Evolutionary conservation across 2,797 vertebrate genomes (phyloP).

Genomic region (Coregonus suidteri): DNA sequence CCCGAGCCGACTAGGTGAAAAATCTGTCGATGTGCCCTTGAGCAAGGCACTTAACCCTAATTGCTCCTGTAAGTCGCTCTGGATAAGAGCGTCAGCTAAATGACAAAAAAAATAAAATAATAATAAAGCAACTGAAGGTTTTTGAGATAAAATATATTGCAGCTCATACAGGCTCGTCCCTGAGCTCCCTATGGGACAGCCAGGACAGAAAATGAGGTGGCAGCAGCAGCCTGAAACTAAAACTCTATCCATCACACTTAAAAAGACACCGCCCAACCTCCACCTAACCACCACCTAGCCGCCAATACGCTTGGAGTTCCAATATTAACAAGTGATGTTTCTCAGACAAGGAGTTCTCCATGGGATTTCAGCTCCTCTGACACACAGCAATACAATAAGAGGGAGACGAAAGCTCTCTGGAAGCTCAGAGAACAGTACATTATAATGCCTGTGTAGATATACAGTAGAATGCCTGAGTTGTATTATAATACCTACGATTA

Average conservation of each 20-base stretch:
- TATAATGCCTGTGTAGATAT: background rate
- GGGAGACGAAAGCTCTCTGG: constrained; percentile 17
- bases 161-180: constrained; percentile 48
- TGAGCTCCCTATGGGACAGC: constrained; percentile 49
- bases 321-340: constrained; percentile 62
- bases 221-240: constrained; percentile 62
- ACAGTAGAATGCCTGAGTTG: background rate
- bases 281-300: background rate
- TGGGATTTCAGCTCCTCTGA: background rate
- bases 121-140: constrained; percentile 58
- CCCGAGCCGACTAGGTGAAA: too few species aligned
- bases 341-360: constrained; percentile 40
- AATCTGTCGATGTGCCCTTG: too few species aligned
- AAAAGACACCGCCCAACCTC: constrained; percentile 65
- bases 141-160: constrained; percentile 56
- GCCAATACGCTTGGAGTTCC: constrained; percentile 51
- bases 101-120: too few species aligned
- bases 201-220: constrained; percentile 57
- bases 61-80: too few species aligned
- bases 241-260: constrained; percentile 81
- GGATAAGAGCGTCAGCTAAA: too few species aligned
- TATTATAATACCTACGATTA: background rate
- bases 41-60: too few species aligned
- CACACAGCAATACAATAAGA: constrained; percentile 14
- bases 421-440: background rate